phyloP scores from a whole-genome alignment of 2,888 invertebrate genomes.

The Salticus scenicus region DNA sequence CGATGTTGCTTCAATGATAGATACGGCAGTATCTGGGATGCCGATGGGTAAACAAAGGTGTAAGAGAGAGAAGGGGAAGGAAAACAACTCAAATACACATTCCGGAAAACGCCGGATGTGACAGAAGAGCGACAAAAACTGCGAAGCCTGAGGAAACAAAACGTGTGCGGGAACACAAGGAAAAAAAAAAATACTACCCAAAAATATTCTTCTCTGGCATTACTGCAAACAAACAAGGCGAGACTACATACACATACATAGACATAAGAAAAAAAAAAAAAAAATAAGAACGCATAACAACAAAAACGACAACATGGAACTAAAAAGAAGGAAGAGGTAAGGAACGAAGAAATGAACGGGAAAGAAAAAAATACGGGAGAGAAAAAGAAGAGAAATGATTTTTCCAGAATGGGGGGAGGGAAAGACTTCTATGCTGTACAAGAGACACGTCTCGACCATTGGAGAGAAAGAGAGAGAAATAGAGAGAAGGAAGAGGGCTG shows the following conservation, averaged over 20 bases:
- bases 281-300: conserved; percentile 38
- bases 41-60: conserved; percentile 53
- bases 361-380: conserved; percentile 17
- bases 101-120: conserved; percentile 69
- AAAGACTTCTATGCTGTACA: conserved; percentile 41
- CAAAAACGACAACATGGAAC: conserved; percentile 61
- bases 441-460: conserved; percentile 64
- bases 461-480: conserved; percentile 22
- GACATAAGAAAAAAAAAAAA: not conserved
- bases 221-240: conserved; percentile 62
- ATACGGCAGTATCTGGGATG: not conserved
- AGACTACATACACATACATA: conserved; percentile 24
- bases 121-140: conserved; percentile 57
- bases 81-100: conserved; percentile 48
- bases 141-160: conserved; percentile 46
- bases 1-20: not conserved
- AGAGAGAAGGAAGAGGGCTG: conserved; percentile 23
- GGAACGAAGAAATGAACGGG: conserved; percentile 47
- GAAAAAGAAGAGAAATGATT: conserved; percentile 65
- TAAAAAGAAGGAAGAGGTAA: conserved; percentile 52
- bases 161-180: conserved; percentile 17
- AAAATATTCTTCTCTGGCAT: conserved; percentile 21
- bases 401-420: conserved; percentile 41
- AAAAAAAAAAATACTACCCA: conserved; percentile 18
- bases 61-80: not conserved